Base-by-base conservation (phyloP, 2,797 vertebrate species). In the Centroberyx gerrardi region DNA sequence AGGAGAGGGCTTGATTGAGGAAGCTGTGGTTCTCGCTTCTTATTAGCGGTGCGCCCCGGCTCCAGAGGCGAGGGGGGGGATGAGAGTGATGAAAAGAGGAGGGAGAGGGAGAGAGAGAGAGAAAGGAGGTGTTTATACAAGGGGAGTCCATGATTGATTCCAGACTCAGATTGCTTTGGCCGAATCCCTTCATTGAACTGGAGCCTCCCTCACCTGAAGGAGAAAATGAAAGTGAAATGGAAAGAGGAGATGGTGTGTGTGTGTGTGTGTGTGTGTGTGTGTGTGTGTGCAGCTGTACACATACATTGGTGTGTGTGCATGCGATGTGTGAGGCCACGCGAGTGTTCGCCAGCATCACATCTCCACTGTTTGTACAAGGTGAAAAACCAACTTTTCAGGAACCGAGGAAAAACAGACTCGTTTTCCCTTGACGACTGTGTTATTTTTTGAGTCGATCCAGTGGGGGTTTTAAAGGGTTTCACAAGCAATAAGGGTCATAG, bases 91-190 rank as follows among this genome's bases (percentile, higher is more conserved):
- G 67, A 63, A 29, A 31, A 7, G 28, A 42, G n/a, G 28, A 49
- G 33, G 61, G 40, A 17, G 55, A 55, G 61, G 36, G 1, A 8
- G 38, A 51, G 31, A 36, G 42, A 66, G 66, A 58, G 49, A 51
- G 14, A 12, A 3, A 14, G 53, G 8, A 53, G 14, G 40, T 73
- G 75, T 81, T 83, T 82, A 75, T 48, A 76, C 61, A 64, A 28
- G 10, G 46, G 48, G 49, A 59, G 55, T 66, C 28, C 0, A 7
- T 60, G 80, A 83, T 77, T 72, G 83, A 83, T 78, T 72, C 76
- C 46, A 63, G 64, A 48, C 76, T 66, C 15, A 0, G 76, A 69
- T 80, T 80, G 65, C 49, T 66, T 74, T 81, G 75, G 83, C 76
- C 9, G 13, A 55, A 44, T 61, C 63, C 71, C 46, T 40, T 28